Evolutionary conservation across 2,797 vertebrate species (phyloP).

Genomic region (Danio kyathit): DNA sequence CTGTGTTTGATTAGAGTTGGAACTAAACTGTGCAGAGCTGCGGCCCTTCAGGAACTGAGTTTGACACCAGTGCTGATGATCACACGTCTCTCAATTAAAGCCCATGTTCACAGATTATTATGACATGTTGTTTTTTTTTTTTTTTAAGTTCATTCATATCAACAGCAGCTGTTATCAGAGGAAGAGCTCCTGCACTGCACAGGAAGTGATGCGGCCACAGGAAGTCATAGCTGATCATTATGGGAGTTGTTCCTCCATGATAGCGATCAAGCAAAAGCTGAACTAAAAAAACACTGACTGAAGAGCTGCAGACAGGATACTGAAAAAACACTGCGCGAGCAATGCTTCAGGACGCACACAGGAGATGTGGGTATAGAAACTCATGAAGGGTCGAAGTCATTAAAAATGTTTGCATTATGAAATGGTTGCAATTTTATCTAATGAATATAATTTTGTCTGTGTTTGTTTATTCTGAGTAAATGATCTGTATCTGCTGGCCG

Average conservation of each 20-base stretch:
- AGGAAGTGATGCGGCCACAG: conserved; percentile 48
- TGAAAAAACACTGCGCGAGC: not conserved
- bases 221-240: conserved; percentile 68
- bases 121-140: too few species aligned
- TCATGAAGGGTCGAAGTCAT: conserved; percentile 8
- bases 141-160: not conserved
- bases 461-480: conserved; percentile 13
- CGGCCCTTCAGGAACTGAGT: too few species aligned
- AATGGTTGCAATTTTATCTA: conserved; percentile 29
- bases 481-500: not conserved
- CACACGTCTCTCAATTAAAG: too few species aligned
- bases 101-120: not conserved
- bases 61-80: too few species aligned
- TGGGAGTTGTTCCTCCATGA: conserved; percentile 37
- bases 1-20: too few species aligned
- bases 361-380: not conserved
- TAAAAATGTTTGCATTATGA: conserved; percentile 28
- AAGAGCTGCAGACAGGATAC: not conserved
- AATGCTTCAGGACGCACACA: not conserved
- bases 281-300: not conserved
- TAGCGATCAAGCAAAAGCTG: conserved; percentile 45
- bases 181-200: conserved; percentile 10
- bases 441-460: conserved; percentile 18
- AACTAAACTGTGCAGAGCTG: too few species aligned
- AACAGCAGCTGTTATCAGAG: conserved; percentile 24